Evolutionary conservation across 1,140 invertebrate genomes (phyloP).

Genomic region (Tenebrio molitor): DNA sequence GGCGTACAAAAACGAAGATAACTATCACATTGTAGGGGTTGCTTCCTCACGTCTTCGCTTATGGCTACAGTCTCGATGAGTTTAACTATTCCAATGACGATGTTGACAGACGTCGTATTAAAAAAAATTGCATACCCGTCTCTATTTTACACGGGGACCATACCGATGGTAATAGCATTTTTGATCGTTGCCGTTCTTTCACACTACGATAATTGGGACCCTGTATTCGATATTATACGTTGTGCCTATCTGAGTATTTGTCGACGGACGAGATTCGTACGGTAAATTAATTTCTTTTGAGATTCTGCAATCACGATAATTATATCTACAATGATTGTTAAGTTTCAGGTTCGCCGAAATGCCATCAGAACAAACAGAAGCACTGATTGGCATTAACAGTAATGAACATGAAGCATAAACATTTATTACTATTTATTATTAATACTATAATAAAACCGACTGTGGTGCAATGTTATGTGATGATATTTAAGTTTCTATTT

Average conservation of each 20-base stretch:
- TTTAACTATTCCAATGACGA: constrained; percentile 87
- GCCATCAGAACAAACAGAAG: constrained; percentile 81
- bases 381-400: constrained; percentile 76
- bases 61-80: constrained; percentile 87
- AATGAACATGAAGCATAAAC: constrained; percentile 72
- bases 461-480: constrained; percentile 46
- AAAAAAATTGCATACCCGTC: constrained; percentile 81
- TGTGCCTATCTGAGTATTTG: constrained; percentile 65
- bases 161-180: constrained; percentile 86
- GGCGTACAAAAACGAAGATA: neutral
- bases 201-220: constrained; percentile 90
- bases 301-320: no score
- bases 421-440: no score
- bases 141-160: constrained; percentile 84
- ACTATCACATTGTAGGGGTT: constrained; percentile 76
- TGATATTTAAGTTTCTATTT: constrained; percentile 25
- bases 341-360: constrained; percentile 75
- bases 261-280: constrained; percentile 56
- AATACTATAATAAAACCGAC: no score
- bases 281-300: no score
- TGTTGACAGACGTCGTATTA: constrained; percentile 84
- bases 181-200: constrained; percentile 81
- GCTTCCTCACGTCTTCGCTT: constrained; percentile 89
- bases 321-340: constrained; percentile 43
- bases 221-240: constrained; percentile 76